Percentiles rank a stretch among this genome's conserved stretches.
Conservation (phyloP, 1,140 invertebrate genomes). For the Colletes gigas region DNA sequence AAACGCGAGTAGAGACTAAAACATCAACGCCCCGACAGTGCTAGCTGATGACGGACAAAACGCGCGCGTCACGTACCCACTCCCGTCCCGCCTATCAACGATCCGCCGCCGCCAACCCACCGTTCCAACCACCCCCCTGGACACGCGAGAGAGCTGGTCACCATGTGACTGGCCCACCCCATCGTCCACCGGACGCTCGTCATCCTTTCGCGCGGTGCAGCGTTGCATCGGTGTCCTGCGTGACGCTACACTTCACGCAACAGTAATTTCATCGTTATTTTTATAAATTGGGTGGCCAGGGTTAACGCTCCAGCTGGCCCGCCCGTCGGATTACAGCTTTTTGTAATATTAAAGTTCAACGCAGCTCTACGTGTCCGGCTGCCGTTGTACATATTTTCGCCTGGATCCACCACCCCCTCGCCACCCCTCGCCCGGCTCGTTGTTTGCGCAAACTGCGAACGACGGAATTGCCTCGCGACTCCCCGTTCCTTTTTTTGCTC, state of each 20-base stretch:
- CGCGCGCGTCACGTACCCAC: conserved; percentile 67
- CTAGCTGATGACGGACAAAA: conserved; percentile 77
- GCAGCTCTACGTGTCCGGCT: conserved; percentile 42
- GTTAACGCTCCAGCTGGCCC: conserved; percentile 78
- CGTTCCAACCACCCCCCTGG: conserved; percentile 1
- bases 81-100: background rate
- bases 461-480: conserved; percentile 31
- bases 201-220: conserved; percentile 68
- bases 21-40: conserved; percentile 67
- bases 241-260: conserved; percentile 78
- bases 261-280: conserved; percentile 82
- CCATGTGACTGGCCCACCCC: conserved; percentile 28
- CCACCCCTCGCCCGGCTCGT: conserved; percentile 2
- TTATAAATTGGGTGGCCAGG: conserved; percentile 79
- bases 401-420: background rate
- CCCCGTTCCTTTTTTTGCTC: background rate
- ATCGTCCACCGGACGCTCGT: conserved; percentile 46
- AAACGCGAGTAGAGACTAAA: conserved; percentile 71
- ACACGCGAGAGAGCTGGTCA: background rate
- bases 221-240: conserved; percentile 70
- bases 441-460: conserved; percentile 48
- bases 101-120: background rate
- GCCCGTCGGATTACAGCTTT: conserved; percentile 77
- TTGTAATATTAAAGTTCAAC: conserved; percentile 75
- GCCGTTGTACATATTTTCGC: conserved; percentile 39